Conservation (phyloP, 2,888 invertebrate genomes). For the Ophion ellenae region DNA sequence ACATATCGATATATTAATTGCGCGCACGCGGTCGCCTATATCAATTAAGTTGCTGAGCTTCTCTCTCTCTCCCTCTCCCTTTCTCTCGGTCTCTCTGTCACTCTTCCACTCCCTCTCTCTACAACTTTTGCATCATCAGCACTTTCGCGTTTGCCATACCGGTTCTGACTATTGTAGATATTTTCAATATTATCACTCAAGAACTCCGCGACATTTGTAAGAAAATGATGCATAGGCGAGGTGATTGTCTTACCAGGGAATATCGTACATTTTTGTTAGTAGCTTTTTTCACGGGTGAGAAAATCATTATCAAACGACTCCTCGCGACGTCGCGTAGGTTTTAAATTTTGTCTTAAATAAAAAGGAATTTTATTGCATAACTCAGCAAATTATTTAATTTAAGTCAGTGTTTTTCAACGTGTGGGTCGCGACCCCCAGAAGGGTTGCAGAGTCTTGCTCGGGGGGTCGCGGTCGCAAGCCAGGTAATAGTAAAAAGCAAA, state of each 20-base stretch:
- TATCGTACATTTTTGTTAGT: not conserved
- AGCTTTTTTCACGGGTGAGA: not conserved
- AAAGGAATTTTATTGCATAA: too few species aligned
- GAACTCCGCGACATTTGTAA: slow-evolving; percentile 21
- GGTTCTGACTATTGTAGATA: slow-evolving; percentile 29
- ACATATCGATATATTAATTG: slow-evolving; percentile 76
- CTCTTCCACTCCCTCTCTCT: too few species aligned
- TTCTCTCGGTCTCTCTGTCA: too few species aligned
- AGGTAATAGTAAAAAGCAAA: too few species aligned
- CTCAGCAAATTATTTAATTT: too few species aligned
- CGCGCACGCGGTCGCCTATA: slow-evolving; percentile 65
- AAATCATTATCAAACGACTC: too few species aligned
- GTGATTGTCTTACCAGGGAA: not conserved
- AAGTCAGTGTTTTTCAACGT: too few species aligned
- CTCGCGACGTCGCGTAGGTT: too few species aligned
- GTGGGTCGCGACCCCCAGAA: too few species aligned
- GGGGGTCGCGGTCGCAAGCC: too few species aligned
- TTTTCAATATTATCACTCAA: slow-evolving; percentile 1
- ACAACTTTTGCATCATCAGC: slow-evolving; percentile 7
- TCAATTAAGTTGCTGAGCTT: slow-evolving; percentile 70
- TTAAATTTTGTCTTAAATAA: too few species aligned
- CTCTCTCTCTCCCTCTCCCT: not conserved
- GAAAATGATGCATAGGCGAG: not conserved
- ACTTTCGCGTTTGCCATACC: slow-evolving; percentile 10
- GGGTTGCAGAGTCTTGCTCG: too few species aligned